Evolutionary conservation across 2,113 vertebrate genomes (phyloP).

Genomic region (Micromys minutus): DNA sequence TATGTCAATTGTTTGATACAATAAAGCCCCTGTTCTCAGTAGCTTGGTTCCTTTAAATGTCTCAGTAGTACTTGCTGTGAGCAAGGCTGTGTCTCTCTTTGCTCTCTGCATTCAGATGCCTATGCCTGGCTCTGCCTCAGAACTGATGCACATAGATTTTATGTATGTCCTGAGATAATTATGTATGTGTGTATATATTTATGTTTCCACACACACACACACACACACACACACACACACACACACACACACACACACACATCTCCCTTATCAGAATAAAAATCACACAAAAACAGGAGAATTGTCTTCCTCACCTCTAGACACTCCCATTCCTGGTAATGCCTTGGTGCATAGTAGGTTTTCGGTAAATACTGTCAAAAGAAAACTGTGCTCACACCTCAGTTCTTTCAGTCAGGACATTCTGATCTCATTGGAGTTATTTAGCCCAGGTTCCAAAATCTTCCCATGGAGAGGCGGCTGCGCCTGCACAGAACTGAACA

Average conservation of each 20-base stretch:
- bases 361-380: neutral
- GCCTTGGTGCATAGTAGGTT: neutral
- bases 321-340: neutral
- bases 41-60: conserved; percentile 3
- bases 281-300: neutral
- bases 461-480: neutral
- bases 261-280: conserved; percentile 30
- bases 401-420: neutral
- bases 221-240: too few relatives aligned
- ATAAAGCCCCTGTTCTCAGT: conserved; percentile 32
- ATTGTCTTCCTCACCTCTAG: neutral
- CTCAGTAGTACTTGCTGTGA: neutral
- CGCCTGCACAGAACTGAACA: neutral
- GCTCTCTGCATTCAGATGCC: neutral
- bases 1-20: neutral
- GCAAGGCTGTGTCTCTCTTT: neutral
- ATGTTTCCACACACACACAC: neutral
- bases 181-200: neutral
- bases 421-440: neutral
- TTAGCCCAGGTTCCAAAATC: neutral
- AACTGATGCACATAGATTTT: neutral
- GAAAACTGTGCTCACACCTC: neutral
- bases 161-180: conserved; percentile 26
- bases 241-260: too few relatives aligned
- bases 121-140: neutral